These are phyloP conservation scores for Saccopteryx leptura DNA, from an alignment of 2,113 vertebrate species.

Conservation along the genomic window DNA sequence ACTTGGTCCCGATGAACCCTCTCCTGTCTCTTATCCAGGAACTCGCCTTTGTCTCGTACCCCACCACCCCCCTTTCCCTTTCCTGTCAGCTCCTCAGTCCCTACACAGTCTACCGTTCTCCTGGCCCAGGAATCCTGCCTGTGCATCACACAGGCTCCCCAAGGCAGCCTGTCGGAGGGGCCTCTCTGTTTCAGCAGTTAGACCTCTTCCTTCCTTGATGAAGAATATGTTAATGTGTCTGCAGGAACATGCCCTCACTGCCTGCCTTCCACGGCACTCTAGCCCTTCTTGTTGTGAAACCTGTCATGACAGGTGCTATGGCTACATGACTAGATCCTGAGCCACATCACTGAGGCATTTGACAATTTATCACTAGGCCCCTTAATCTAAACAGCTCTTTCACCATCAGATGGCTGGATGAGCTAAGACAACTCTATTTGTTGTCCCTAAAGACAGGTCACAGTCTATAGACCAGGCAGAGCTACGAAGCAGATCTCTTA, in stretches of 20 bases:
- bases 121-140: background rate
- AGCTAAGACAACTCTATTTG: background rate
- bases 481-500: background rate
- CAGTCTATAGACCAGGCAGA: background rate
- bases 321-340: background rate
- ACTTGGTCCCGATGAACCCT: background rate
- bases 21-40: background rate
- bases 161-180: background rate
- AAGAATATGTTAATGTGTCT: background rate
- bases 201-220: background rate
- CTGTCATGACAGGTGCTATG: background rate
- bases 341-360: background rate
- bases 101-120: background rate
- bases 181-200: background rate
- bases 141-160: background rate
- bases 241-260: background rate
- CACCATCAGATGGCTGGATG: background rate
- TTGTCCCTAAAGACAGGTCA: conserved; percentile 2
- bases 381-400: background rate
- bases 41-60: background rate
- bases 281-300: conserved; percentile 14
- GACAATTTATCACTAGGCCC: background rate
- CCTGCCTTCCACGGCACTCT: background rate
- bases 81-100: background rate
- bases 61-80: background rate